These are phyloP conservation scores for Dolichoris vasculosae DNA, from an alignment of 1,140 invertebrate genomes.

Conservation along the genomic window DNA sequence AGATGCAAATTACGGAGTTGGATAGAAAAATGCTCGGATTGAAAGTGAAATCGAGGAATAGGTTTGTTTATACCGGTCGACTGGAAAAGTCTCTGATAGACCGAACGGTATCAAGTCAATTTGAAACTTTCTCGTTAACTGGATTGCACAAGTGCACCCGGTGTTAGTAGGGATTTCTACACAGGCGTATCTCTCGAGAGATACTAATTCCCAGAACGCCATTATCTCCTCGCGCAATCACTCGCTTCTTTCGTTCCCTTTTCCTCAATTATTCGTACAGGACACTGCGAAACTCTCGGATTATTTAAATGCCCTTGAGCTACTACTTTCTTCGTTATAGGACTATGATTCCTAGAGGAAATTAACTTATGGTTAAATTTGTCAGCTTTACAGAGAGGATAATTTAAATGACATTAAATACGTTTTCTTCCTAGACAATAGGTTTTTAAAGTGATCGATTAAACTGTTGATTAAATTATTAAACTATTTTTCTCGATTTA, in stretches of 20 bases:
- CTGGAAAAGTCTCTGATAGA: not conserved
- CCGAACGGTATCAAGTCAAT: not conserved
- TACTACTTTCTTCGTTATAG: not conserved
- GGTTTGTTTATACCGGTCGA: not conserved
- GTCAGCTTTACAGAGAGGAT: too few species aligned
- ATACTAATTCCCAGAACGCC: constrained; percentile 27
- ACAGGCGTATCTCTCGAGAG: not conserved
- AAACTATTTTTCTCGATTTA: too few species aligned
- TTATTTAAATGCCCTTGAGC: constrained; percentile 19
- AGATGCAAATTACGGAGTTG: not conserved
- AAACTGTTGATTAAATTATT: too few species aligned
- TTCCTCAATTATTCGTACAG: constrained; percentile 43
- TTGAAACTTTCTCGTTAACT: constrained; percentile 17
- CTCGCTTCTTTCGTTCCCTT: constrained; percentile 32
- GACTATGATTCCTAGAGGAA: not conserved
- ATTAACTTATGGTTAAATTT: not conserved
- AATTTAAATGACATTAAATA: too few species aligned
- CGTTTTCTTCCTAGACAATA: too few species aligned
- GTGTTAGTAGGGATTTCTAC: not conserved
- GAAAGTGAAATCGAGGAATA: not conserved
- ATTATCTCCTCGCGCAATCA: constrained; percentile 31
- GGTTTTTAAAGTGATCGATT: too few species aligned
- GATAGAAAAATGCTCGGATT: not conserved
- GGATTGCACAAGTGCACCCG: constrained; percentile 12
- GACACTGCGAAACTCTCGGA: constrained; percentile 1